phyloP scores from a whole-genome alignment of 2,888 invertebrate species.

The Rhopalosiphum nymphaeae region DNA sequence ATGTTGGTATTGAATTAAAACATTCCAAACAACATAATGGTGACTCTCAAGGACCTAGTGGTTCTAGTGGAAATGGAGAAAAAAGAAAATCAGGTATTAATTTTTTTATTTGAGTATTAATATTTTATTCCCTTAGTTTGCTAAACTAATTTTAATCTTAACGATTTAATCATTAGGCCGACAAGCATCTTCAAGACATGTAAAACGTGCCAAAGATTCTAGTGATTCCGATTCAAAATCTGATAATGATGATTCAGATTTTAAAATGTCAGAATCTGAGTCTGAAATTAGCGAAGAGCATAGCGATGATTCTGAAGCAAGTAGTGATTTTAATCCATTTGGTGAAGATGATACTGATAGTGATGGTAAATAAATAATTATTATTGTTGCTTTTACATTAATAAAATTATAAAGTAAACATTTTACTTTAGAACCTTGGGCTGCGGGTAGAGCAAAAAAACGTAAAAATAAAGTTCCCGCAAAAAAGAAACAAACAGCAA shows the following conservation, averaged over 20 bases:
- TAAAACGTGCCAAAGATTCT: constrained; percentile 74
- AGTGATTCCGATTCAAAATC: constrained; percentile 75
- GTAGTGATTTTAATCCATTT: constrained; percentile 93
- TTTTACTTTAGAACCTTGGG: constrained; percentile 80
- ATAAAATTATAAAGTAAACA: neutral
- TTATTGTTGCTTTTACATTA: neutral
- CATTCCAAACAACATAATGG: constrained; percentile 62
- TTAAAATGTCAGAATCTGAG: constrained; percentile 73
- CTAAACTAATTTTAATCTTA: neutral
- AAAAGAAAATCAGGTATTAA: constrained; percentile 75
- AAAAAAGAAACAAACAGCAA: constrained; percentile 77
- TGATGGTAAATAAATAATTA: constrained; percentile 61
- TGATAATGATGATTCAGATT: constrained; percentile 75
- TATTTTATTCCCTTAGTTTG: neutral
- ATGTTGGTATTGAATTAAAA: constrained; percentile 67
- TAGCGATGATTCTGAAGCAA: constrained; percentile 73
- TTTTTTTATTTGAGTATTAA: constrained; percentile 70
- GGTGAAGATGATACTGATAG: constrained; percentile 83
- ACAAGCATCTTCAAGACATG: constrained; percentile 75
- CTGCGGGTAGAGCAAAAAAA: constrained; percentile 77
- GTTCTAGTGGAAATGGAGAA: constrained; percentile 69
- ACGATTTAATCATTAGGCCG: constrained; percentile 70
- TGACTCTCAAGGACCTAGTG: constrained; percentile 58
- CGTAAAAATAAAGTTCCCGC: constrained; percentile 74
- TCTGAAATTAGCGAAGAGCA: constrained; percentile 67